These are phyloP conservation scores for Uromys caudimaculatus DNA, from an alignment of 2,797 vertebrate genomes.

Conservation along the genomic window DNA sequence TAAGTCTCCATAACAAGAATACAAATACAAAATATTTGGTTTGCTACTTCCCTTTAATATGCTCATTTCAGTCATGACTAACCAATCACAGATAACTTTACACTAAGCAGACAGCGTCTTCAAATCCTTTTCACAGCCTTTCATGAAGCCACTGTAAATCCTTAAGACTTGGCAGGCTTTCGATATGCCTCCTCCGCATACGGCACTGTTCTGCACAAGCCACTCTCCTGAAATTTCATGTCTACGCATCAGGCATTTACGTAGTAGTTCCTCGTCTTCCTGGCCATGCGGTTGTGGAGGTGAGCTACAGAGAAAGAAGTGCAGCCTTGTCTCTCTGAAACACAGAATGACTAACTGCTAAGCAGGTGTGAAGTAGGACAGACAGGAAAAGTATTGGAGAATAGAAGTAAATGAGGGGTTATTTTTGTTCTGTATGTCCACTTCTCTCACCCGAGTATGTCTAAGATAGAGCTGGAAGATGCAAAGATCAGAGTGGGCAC, in stretches of 20 bases:
- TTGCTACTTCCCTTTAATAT: background rate
- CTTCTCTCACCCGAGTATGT: background rate
- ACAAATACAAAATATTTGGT: background rate
- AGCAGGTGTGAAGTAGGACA: background rate
- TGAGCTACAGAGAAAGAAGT: background rate
- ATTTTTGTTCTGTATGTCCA: constrained; percentile 13
- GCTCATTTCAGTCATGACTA: constrained; percentile 29
- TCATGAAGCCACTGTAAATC: background rate
- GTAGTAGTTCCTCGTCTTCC: background rate
- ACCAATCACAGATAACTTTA: constrained; percentile 50
- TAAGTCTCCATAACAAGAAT: constrained; percentile 46
- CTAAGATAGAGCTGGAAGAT: background rate
- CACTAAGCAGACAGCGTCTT: background rate
- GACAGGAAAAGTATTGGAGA: background rate
- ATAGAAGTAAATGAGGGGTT: background rate
- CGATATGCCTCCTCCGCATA: background rate
- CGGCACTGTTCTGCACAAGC: background rate
- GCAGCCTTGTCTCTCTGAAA: background rate
- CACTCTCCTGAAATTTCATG: background rate
- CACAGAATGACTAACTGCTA: constrained; percentile 21
- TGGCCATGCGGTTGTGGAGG: background rate
- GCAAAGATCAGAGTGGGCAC: background rate
- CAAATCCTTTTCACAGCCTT: constrained; percentile 17
- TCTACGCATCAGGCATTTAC: constrained; percentile 6
- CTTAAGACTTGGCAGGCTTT: background rate